Evolutionary conservation across 2,113 vertebrate species (phyloP), one percentile per base, ranked within the genome.

Genomic region (Acanthochromis polyacanthus): DNA sequence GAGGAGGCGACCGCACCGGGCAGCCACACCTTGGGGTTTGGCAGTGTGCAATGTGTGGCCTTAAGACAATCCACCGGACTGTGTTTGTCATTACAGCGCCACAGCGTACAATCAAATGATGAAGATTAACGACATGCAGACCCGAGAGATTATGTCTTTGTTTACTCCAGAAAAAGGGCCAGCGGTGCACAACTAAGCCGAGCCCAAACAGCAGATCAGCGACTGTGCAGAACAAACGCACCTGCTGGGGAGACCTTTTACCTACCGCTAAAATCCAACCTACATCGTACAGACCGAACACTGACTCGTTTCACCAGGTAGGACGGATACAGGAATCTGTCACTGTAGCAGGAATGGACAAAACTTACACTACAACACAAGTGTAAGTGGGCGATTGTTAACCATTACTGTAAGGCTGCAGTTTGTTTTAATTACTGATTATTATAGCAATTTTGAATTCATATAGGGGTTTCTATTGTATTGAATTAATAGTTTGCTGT

Each of bases 11-110:
- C 36, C 36, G 22, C 50, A 74, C 51, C 20, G 52, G 45, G 45
- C 63, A 28, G 58, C 81, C 84, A 84, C 81, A 55, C 87, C 90
- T 81, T 22, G 3, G 48, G 71, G 69, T 40, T 82, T 71, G 70
- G 71, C 71, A 57, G 38, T 8, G 0, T 36, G 8, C 32, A 36
- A 36, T 36, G 32, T 59, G 71, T 48, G 80, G 60, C 67, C 65
- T 78, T 67, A 56, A 74, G 53, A 71, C 22, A 84, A 71, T 75
- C 52, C 50, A 57, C 57, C 45, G n/a, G 52, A n/a, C 19, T 8
- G 52, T 71, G 63, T 86, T 88, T 84, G 83, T 85, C 66, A 86
- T 86, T 85, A 80, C 68, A 80, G 20, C 9, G 56, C 46, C 81
- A 66, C 45, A 50, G 43, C 61, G 74, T 83, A 71, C 71, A 73